Conservation (phyloP, 1,140 invertebrate species). For the Pseudobourletiella spinata region DNA sequence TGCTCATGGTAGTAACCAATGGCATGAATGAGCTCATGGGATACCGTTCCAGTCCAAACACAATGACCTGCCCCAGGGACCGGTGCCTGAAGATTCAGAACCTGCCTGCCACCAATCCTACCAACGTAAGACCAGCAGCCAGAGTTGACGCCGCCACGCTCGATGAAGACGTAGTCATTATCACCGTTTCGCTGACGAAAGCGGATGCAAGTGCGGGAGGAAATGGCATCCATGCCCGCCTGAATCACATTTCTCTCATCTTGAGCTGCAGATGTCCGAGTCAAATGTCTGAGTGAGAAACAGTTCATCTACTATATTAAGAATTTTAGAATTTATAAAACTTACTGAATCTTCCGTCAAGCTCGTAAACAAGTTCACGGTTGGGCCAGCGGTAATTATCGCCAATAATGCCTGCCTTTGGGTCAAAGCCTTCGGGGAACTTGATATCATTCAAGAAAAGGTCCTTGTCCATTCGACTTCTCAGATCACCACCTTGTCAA, state of each 20-base stretch:
- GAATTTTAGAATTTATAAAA: too few species aligned
- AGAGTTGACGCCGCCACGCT: constrained; percentile 5
- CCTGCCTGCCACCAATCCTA: constrained; percentile 16
- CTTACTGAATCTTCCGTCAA: constrained; percentile 21
- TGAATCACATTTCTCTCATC: constrained; percentile 16
- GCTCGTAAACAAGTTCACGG: constrained; percentile 12
- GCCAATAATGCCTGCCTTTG: constrained; percentile 14
- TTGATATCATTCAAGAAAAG: neutral
- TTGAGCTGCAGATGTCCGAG: neutral
- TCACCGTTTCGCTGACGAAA: constrained; percentile 10
- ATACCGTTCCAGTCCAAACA: constrained; percentile 48
- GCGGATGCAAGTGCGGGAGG: constrained; percentile 21
- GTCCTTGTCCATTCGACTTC: neutral
- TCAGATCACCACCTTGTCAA: neutral
- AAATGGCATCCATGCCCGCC: constrained; percentile 6
- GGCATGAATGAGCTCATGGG: constrained; percentile 58
- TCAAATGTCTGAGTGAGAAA: neutral
- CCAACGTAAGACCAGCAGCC: constrained; percentile 29
- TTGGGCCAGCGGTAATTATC: constrained; percentile 28
- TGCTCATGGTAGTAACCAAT: constrained; percentile 60
- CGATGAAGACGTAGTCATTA: constrained; percentile 19
- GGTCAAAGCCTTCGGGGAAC: neutral
- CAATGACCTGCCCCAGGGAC: constrained; percentile 38
- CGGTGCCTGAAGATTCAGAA: constrained; percentile 8
- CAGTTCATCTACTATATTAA: neutral